Evolutionary conservation across 2,888 invertebrate genomes (phyloP).

Genomic region (Adelognathus sp.): DNA sequence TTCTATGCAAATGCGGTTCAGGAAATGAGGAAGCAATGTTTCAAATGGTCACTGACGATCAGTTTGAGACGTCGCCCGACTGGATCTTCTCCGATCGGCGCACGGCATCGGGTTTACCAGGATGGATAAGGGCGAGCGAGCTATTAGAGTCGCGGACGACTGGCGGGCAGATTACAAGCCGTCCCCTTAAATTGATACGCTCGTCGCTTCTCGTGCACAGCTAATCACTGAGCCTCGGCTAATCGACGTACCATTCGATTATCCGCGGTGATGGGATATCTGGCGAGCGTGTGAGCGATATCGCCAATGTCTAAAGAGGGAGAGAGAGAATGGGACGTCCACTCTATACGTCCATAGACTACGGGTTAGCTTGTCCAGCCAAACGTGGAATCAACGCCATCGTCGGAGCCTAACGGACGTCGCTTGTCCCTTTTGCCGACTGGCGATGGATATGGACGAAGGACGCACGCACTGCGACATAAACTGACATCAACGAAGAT

Average conservation of each 20-base stretch:
- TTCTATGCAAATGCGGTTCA: too few relatives aligned
- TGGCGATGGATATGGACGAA: neutral
- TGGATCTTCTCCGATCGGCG: too few relatives aligned
- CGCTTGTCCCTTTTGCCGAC: conserved; percentile 11
- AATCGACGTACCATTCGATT: conserved; percentile 78
- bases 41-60: too few relatives aligned
- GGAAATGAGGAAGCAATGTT: too few relatives aligned
- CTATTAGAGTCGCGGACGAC: conserved; percentile 9
- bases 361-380: neutral
- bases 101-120: conserved; percentile 12
- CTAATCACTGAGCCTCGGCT: conserved; percentile 75
- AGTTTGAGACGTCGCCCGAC: too few relatives aligned
- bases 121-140: neutral
- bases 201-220: conserved; percentile 49
- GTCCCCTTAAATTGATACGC: conserved; percentile 62
- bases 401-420: conserved; percentile 33
- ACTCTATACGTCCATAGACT: conserved; percentile 8
- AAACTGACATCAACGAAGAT: neutral
- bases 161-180: conserved; percentile 58
- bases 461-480: neutral
- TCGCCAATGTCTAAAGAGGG: conserved; percentile 14
- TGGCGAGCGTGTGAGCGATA: conserved; percentile 54
- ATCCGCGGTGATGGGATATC: conserved; percentile 75
- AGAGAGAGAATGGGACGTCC: neutral
- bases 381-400: conserved; percentile 22